Percentiles rank a stretch among this genome's conserved stretches.
phyloP scores from a whole-genome alignment of 2,797 vertebrate genomes.

The Botia almorhae region DNA sequence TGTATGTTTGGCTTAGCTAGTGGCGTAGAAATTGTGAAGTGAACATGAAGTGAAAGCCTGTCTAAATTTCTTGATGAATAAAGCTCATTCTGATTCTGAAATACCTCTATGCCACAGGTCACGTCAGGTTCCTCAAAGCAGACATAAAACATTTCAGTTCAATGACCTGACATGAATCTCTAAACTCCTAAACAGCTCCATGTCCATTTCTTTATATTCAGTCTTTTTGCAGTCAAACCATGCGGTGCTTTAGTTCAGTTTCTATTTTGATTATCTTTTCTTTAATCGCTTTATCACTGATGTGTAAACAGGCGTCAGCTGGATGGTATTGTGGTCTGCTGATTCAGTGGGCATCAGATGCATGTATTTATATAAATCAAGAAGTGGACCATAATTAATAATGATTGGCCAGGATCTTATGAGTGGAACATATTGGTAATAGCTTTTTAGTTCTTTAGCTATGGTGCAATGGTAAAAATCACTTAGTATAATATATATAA shows the following conservation, averaged over 20 bases:
- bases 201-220: not conserved
- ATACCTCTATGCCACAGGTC: slow-evolving; percentile 10
- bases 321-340: slow-evolving; percentile 3
- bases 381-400: slow-evolving; percentile 5
- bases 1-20: not conserved
- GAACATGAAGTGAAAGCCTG: not conserved
- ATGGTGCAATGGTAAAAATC: not conserved
- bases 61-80: not conserved
- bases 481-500: not conserved
- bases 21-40: not conserved
- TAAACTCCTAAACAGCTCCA: not conserved
- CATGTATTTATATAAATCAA: not conserved
- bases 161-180: slow-evolving; percentile 10
- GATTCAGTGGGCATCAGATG: not conserved
- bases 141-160: not conserved
- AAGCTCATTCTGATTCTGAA: too few relatives aligned
- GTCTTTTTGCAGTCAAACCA: slow-evolving; percentile 1
- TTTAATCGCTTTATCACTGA: slow-evolving; percentile 32
- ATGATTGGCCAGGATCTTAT: not conserved
- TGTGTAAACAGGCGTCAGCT: slow-evolving; percentile 36
- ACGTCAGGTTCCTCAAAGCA: not conserved
- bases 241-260: not conserved
- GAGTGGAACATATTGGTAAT: not conserved
- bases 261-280: slow-evolving; percentile 19
- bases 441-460: not conserved